Evolutionary conservation across 2,797 vertebrate genomes (phyloP), one percentile per base, ranked within the genome.

Genomic region (Cheirogaleus major): DNA sequence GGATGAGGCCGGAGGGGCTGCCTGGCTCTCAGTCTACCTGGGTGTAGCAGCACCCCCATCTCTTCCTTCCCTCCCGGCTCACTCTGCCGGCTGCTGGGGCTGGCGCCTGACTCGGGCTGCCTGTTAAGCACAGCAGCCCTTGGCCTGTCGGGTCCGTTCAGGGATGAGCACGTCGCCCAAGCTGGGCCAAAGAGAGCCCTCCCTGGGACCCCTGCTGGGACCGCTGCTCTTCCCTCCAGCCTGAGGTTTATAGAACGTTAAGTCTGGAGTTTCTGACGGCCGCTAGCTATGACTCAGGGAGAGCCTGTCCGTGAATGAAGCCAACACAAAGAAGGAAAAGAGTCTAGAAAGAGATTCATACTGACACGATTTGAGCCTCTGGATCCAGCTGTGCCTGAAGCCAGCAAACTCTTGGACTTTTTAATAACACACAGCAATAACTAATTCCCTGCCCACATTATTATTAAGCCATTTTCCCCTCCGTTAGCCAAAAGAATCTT

Each of bases 301-400:
- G 0, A 52, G 13, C 30, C 48, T 32, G 5, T 32, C 17, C 43
- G 27, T 82, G 61, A 50, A 76, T 10, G 52, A 91, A 59, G 38
- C 30, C 41, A 93, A 45, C 17, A 13, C 1, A 18, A 63, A 59
- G 50, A 38, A 43, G 85, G 35, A 88, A 83, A 57, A 57, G 32
- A 38, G 25, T 73, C 43, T 55, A 43, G 5, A 67, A 45, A 78
- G 63, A 70, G 57, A 43, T 35, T 70, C 59, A 13, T 20, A 43
- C 25, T 13, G 75, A 65, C n/a, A 11, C 0, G n/a, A 30, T 20
- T 20, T 63, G 63, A 96, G 65, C 70, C 18, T 23, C 87, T 70
- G 73, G 41, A 70, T 73, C 25, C 27, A 73, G 43, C 89, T n/a
- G 12, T 65, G 20, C 83, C 65, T 76, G 57, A 96, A 55, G 50